Percentiles rank a stretch among this genome's conserved stretches.
phyloP scores from a whole-genome alignment of 2,797 vertebrate species.

The Microctenopoma stevenorrisi region DNA sequence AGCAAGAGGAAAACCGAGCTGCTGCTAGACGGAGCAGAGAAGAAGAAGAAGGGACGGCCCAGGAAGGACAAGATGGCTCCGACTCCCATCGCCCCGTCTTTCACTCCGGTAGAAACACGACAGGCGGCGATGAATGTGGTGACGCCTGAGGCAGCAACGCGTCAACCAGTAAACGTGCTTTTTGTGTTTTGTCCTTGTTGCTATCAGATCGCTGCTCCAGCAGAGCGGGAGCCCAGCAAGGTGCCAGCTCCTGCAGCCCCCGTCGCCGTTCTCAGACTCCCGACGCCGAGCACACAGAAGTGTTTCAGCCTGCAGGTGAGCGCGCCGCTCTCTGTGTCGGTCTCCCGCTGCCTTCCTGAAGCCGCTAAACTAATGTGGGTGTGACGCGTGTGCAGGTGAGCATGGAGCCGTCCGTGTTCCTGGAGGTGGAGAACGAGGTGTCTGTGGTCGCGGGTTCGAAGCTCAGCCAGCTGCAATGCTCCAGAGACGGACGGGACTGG shows the following conservation, averaged over 20 bases:
- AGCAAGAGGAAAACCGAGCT: constrained; percentile 91
- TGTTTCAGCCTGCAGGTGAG: constrained; percentile 92
- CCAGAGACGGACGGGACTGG: constrained; percentile 93
- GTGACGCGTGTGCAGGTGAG: constrained; percentile 82
- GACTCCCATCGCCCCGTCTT: constrained; percentile 82
- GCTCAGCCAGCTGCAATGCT: constrained; percentile 93
- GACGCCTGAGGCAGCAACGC: no score
- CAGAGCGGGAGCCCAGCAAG: constrained; percentile 88
- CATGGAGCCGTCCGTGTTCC: constrained; percentile 91
- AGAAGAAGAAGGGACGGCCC: constrained; percentile 95
- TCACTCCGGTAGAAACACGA: constrained; percentile 79
- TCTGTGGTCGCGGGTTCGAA: constrained; percentile 87
- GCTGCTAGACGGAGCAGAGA: constrained; percentile 87
- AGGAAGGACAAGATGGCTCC: constrained; percentile 91
- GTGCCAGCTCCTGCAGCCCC: constrained; percentile 75
- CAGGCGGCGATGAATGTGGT: background rate
- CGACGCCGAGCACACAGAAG: constrained; percentile 90
- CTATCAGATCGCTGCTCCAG: constrained; percentile 58
- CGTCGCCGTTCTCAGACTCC: constrained; percentile 86
- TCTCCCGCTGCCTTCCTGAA: background rate
- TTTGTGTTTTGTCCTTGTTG: background rate
- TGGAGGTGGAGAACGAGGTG: constrained; percentile 97
- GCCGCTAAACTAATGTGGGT: no score
- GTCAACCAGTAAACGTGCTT: no score
- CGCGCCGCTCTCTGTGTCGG: background rate